Evolutionary conservation across 2,797 vertebrate species (phyloP).

Genomic region (Gila robusta): DNA sequence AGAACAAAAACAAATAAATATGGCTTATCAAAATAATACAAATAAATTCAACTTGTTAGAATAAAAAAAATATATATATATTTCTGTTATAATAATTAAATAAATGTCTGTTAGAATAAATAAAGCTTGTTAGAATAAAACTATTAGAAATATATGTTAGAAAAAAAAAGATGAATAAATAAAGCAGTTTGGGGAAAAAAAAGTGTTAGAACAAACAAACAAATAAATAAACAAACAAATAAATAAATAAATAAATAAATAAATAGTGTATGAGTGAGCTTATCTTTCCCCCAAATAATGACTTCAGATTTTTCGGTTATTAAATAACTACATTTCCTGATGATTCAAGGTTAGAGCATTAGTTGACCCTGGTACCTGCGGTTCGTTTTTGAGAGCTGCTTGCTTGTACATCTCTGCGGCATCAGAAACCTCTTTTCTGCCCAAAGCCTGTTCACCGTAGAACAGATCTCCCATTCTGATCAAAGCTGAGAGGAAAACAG

Average conservation of each 20-base stretch:
- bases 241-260: neutral
- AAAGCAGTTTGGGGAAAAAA: neutral
- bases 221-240: neutral
- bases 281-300: neutral
- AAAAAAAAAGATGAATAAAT: neutral
- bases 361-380: slow-evolving; percentile 74
- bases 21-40: too few relatives aligned
- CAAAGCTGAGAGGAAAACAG: slow-evolving; percentile 71
- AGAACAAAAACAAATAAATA: neutral
- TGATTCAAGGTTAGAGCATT: neutral
- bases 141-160: too few relatives aligned
- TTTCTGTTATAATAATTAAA: too few relatives aligned
- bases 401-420: slow-evolving; percentile 81
- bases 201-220: neutral
- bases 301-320: neutral
- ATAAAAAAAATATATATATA: too few relatives aligned
- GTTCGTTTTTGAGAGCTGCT: slow-evolving; percentile 77
- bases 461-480: slow-evolving; percentile 83
- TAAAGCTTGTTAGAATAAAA: too few relatives aligned
- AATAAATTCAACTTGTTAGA: too few relatives aligned
- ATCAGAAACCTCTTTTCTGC: slow-evolving; percentile 68
- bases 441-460: slow-evolving; percentile 65
- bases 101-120: too few relatives aligned
- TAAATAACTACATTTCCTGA: neutral
- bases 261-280: neutral